phyloP scores from a whole-genome alignment of 2,113 vertebrate species.

The Phrynosoma blainvillii region DNA sequence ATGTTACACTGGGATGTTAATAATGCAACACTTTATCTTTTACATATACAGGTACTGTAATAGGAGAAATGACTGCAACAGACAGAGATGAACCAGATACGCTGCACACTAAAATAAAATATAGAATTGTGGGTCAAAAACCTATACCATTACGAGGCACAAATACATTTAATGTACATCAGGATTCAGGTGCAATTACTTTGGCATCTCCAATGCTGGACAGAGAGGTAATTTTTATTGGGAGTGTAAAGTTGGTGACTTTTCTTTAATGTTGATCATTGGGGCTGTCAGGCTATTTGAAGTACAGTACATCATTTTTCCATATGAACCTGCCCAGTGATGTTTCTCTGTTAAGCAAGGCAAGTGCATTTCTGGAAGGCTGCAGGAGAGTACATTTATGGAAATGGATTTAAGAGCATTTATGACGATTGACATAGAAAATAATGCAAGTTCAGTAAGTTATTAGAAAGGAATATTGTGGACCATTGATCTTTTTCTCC shows the following conservation, averaged over 20 bases:
- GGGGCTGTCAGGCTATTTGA: no score
- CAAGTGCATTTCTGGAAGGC: no score
- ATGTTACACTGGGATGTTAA: neutral
- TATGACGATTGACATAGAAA: neutral
- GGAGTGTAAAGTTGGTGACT: neutral
- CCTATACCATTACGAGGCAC: conserved; percentile 3
- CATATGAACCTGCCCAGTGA: no score
- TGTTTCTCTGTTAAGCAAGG: no score
- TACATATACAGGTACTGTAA: conserved; percentile 74
- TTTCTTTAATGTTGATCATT: neutral
- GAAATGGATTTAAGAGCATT: neutral
- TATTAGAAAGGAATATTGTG: neutral
- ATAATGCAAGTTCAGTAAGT: neutral
- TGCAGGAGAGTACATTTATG: neutral
- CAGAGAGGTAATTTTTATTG: conserved; percentile 83
- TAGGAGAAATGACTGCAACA: conserved; percentile 80
- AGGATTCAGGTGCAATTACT: conserved; percentile 76
- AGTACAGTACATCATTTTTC: no score
- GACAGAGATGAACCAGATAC: conserved; percentile 80
- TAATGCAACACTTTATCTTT: conserved; percentile 31
- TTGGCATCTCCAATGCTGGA: conserved; percentile 75
- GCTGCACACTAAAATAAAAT: conserved; percentile 78
- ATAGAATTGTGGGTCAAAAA: conserved; percentile 73
- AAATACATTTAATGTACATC: conserved; percentile 76
- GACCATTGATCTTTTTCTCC: neutral